Conservation (phyloP, 2,888 invertebrate species). For the Drosophila paracracens region DNA sequence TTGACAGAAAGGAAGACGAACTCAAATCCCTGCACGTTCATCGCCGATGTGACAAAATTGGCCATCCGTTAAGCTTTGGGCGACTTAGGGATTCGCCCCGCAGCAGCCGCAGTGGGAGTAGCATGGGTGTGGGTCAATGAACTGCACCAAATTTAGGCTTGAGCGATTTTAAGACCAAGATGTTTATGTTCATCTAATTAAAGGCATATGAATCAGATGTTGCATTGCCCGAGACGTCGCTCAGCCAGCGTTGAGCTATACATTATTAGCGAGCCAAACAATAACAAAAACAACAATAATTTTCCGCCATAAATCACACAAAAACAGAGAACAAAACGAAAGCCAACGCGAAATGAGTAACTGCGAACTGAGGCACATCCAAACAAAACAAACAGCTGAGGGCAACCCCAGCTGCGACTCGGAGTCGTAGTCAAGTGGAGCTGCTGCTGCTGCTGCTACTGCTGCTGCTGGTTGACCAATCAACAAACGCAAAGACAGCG, state of each 20-base stretch:
- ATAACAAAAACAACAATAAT: conserved; percentile 51
- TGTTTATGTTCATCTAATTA: conserved; percentile 53
- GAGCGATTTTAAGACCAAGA: conserved; percentile 27
- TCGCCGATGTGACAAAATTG: conserved; percentile 71
- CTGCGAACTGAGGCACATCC: conserved; percentile 25
- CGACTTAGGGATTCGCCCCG: conserved; percentile 6
- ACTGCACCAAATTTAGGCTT: conserved; percentile 36
- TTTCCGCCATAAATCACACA: conserved; percentile 73
- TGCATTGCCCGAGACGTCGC: conserved; percentile 45
- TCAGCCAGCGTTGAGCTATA: conserved; percentile 16
- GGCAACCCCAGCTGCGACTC: conserved; percentile 51
- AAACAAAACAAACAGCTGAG: conserved; percentile 63
- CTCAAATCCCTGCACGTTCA: conserved; percentile 79
- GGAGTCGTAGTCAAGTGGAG: conserved; percentile 23
- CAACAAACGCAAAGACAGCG: conserved; percentile 60
- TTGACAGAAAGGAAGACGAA: conserved; percentile 34
- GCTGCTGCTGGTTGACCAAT: conserved; percentile 50
- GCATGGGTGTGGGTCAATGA: conserved; percentile 43
- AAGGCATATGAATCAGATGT: conserved; percentile 72
- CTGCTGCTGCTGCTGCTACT: conserved; percentile 11
- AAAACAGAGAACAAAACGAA: conserved; percentile 68
- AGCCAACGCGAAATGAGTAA: conserved; percentile 58
- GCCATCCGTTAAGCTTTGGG: conserved; percentile 29
- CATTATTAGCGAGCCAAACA: conserved; percentile 34
- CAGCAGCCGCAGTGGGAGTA: conserved; percentile 2